Evolutionary conservation across 2,888 invertebrate species (phyloP), one percentile per base, ranked within the genome.

Genomic region (Augiades crinisus): DNA sequence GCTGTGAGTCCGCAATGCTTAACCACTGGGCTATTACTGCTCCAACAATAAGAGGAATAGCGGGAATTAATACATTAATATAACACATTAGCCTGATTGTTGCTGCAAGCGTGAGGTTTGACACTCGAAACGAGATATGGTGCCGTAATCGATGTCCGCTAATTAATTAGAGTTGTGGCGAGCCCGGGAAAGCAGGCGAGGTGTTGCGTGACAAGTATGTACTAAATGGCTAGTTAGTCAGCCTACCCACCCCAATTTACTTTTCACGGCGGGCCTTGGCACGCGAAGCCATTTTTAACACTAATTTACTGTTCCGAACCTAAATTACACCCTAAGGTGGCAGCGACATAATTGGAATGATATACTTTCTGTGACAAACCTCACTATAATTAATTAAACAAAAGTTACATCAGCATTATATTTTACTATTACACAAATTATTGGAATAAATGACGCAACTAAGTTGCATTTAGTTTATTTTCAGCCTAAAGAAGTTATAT

Each of bases 111-210:
- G 17, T 44, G 13, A 44, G 31, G 45, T 45, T 45, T 45, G 34
- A 45, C 33, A 45, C 14, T 44, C 47, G 38, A 51, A 54, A 36
- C 38, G 24, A 59, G 54, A 60, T 55, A 58, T 56, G 54, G 53
- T 54, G 45, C 54, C 55, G 52, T 60, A 58, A 60, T 58, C 58
- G 54, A 63, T 51, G 56, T 52, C 47, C 53, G 45, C 56, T 62
- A 65, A 64, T 65, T 65, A 64, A 65, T 62, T 61, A 64, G 56
- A 40, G 46, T 47, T 53, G 56, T 45, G 54, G 50, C 51, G 54
- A 40, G 37, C 53, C 36, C 49, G 45, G 46, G 38, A 45, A 13
- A 36, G 34, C 22, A 40, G 44, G 45, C 45, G 38, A 44, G 43
- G 43, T 47, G 47, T 63, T 56, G 65, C 63, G 65, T 67, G 65